phyloP scores from a whole-genome alignment of 1,140 invertebrate species.

The Ceratina japonica region DNA sequence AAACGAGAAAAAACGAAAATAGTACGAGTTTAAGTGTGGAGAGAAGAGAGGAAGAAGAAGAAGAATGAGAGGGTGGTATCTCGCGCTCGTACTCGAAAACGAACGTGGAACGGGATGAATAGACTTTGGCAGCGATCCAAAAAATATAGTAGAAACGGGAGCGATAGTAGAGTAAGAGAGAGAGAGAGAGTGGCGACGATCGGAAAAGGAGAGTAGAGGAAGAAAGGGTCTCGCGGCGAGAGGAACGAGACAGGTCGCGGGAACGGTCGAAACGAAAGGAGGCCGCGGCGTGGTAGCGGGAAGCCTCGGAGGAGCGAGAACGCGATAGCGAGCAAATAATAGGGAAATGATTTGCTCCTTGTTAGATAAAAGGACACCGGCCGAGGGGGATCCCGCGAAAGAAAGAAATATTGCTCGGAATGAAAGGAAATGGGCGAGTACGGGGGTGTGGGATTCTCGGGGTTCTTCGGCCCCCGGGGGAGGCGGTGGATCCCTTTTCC shows the following conservation, averaged over 20 bases:
- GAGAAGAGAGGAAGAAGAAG: background rate
- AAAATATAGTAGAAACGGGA: constrained; percentile 72
- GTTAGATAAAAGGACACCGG: constrained; percentile 78
- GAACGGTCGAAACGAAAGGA: constrained; percentile 44
- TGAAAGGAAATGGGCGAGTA: constrained; percentile 73
- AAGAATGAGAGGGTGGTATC: background rate
- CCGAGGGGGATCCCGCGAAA: constrained; percentile 64
- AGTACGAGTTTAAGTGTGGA: background rate
- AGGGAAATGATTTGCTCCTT: constrained; percentile 81
- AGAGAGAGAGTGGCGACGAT: too few species aligned
- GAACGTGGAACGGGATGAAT: constrained; percentile 71
- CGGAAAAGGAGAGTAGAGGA: constrained; percentile 49
- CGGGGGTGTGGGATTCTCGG: constrained; percentile 20
- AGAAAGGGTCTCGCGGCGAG: constrained; percentile 34
- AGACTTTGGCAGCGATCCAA: constrained; percentile 78
- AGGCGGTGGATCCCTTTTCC: constrained; percentile 64
- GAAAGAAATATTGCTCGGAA: constrained; percentile 78
- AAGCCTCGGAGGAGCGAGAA: constrained; percentile 66
- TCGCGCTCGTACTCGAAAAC: background rate
- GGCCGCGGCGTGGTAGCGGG: constrained; percentile 36
- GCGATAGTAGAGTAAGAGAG: constrained; percentile 56
- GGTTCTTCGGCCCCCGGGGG: constrained; percentile 11
- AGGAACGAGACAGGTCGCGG: constrained; percentile 40
- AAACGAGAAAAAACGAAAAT: background rate
- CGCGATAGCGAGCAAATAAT: constrained; percentile 80